A percentile compares a stretch with the other conserved stretches of the same genome.
Conservation (phyloP, 2,888 invertebrate species). For the Acanthacorydalis orientalis region DNA sequence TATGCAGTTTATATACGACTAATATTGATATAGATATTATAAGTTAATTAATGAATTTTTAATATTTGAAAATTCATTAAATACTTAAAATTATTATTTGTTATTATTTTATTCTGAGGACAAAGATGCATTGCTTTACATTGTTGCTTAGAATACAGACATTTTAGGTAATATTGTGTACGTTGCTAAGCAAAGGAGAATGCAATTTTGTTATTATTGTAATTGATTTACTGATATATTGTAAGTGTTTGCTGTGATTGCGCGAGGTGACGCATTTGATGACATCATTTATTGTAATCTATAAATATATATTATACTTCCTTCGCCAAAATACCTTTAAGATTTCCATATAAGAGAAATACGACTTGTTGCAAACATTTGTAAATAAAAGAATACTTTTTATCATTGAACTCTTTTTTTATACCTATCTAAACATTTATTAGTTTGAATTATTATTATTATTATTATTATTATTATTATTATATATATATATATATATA, state of each 20-base stretch:
- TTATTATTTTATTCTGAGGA: neutral
- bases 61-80: slow-evolving; percentile 1
- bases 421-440: neutral
- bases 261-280: neutral
- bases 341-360: slow-evolving; percentile 11
- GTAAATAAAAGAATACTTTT: slow-evolving; percentile 39
- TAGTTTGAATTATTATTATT: too few species aligned
- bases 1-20: too few species aligned
- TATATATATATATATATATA: neutral
- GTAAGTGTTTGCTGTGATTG: slow-evolving; percentile 8
- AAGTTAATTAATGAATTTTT: neutral
- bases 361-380: slow-evolving; percentile 41
- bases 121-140: neutral
- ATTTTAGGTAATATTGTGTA: neutral
- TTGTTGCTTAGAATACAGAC: neutral
- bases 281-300: slow-evolving; percentile 4
- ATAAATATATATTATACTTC: slow-evolving; percentile 9
- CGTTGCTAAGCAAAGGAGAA: too few species aligned
- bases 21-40: too few species aligned
- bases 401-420: slow-evolving; percentile 18
- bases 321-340: slow-evolving; percentile 10
- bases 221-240: neutral
- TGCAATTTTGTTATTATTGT: too few species aligned
- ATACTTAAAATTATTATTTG: slow-evolving; percentile 1
- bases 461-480: too few species aligned